These are phyloP conservation scores for Platichthys flesus DNA, from an alignment of 2,113 vertebrate species.

Conservation along the genomic window DNA sequence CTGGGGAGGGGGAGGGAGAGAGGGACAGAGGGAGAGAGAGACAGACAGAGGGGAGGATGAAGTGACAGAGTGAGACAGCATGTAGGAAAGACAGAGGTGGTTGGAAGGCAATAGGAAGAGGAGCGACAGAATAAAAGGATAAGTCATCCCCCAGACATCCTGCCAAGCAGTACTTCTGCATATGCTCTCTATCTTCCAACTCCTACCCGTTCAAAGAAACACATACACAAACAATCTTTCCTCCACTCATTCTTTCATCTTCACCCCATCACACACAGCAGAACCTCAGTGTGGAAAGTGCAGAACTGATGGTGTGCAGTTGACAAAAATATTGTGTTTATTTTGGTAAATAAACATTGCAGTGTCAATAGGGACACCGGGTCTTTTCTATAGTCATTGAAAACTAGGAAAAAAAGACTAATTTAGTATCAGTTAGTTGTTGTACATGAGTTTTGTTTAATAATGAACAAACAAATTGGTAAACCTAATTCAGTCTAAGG, in stretches of 20 bases:
- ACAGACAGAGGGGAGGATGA: neutral
- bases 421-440: no score
- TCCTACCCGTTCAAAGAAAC: slow-evolving; percentile 4
- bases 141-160: slow-evolving; percentile 9
- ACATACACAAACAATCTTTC: neutral
- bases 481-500: neutral
- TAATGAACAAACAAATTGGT: neutral
- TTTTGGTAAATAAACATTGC: slow-evolving; percentile 16
- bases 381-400: slow-evolving; percentile 15
- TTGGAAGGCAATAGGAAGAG: slow-evolving; percentile 15
- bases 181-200: slow-evolving; percentile 15
- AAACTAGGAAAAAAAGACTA: neutral
- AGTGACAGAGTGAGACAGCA: slow-evolving; percentile 42
- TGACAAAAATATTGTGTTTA: neutral
- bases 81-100: slow-evolving; percentile 32
- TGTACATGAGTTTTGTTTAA: neutral
- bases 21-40: neutral
- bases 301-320: slow-evolving; percentile 1
- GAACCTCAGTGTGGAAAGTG: neutral
- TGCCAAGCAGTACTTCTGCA: slow-evolving; percentile 18
- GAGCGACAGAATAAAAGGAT: neutral
- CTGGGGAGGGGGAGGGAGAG: slow-evolving; percentile 31
- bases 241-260: neutral
- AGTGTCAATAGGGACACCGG: slow-evolving; percentile 16
- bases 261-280: slow-evolving; percentile 1